phyloP scores from a whole-genome alignment of 2,113 vertebrate species.

The Proteles cristata region DNA sequence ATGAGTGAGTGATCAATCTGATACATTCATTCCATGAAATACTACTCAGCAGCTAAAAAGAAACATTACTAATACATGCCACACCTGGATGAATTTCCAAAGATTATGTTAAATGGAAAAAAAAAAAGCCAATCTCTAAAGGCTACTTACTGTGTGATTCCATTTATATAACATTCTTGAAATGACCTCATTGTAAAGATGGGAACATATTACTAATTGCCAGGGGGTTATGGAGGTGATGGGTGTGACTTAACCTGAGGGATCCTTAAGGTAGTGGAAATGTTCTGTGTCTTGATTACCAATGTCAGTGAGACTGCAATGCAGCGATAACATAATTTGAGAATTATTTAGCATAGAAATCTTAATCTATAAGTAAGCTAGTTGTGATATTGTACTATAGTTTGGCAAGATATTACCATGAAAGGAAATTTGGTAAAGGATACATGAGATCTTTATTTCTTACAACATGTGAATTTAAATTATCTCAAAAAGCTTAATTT shows the following conservation, averaged over 20 bases:
- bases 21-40: neutral
- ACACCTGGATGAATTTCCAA: neutral
- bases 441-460: neutral
- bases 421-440: neutral
- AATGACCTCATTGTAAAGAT: neutral
- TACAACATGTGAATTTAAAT: constrained; percentile 29
- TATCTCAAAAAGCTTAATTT: neutral
- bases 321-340: neutral
- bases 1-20: neutral
- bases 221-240: neutral
- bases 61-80: neutral
- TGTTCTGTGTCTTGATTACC: neutral
- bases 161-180: neutral
- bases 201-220: neutral
- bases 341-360: neutral
- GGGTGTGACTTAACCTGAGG: neutral
- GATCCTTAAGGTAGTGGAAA: neutral
- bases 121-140: neutral
- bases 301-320: neutral
- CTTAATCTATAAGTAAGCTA: neutral
- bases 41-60: neutral
- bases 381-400: neutral
- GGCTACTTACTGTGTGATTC: neutral
- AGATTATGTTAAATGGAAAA: neutral
- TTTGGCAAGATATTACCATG: neutral